Evolutionary conservation across 2,113 vertebrate species (phyloP).

Genomic region (Carassius auratus): DNA sequence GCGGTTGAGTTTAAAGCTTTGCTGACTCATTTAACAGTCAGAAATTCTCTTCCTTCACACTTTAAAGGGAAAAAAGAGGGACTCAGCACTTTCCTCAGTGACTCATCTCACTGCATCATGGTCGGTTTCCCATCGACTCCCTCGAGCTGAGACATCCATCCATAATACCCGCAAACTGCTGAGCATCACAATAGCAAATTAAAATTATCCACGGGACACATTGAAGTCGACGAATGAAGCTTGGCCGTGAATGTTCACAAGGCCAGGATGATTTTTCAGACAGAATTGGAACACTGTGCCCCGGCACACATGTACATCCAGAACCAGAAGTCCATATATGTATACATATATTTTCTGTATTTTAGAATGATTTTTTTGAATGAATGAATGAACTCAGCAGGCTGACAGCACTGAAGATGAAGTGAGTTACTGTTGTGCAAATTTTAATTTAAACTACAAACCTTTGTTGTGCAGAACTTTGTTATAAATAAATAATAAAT

Average conservation of each 20-base stretch:
- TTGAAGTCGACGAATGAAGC: slow-evolving; percentile 1
- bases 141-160: slow-evolving; percentile 62
- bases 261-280: neutral
- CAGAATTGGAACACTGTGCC: neutral
- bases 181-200: slow-evolving; percentile 39
- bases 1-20: slow-evolving; percentile 54
- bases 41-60: slow-evolving; percentile 48
- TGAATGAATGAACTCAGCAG: too few species aligned
- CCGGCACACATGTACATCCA: neutral
- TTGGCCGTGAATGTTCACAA: slow-evolving; percentile 3
- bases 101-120: slow-evolving; percentile 67
- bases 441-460: too few species aligned
- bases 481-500: too few species aligned
- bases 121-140: slow-evolving; percentile 59
- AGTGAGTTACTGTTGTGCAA: too few species aligned
- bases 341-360: too few species aligned
- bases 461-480: too few species aligned
- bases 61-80: slow-evolving; percentile 51
- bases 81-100: slow-evolving; percentile 71
- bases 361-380: too few species aligned
- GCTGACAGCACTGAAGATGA: too few species aligned
- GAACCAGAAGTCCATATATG: neutral
- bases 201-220: slow-evolving; percentile 22
- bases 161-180: slow-evolving; percentile 25
- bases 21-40: slow-evolving; percentile 58